Base-by-base conservation (phyloP, 2,797 vertebrate genomes). In the Pseudochromis fuscus region DNA sequence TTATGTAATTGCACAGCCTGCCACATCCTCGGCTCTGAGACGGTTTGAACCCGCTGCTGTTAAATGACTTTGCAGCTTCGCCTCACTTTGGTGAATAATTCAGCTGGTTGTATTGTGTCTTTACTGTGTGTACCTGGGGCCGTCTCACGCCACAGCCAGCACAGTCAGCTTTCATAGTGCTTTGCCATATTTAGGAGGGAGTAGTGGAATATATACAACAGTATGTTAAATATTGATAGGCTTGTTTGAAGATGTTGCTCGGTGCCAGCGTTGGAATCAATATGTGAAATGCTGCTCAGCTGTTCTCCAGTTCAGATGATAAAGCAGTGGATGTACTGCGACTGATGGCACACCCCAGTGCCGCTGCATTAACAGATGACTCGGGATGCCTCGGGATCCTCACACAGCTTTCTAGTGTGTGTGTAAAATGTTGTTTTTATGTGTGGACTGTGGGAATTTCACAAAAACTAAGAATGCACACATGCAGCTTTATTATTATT, bases 71-170 rank as follows among this genome's bases (percentile, higher is more conserved):
- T 44, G 74, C 76, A 72, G 66, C 13, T 37, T 37, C 31, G 13
- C 35, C 30, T 77, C 35, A 42, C 75, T 72, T 79, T 44, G 61
- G 33, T 88, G 76, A 80, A 85, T 86, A 81, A 85, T 86, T 78
- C 31, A 87, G 76, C 45, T 18, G 24, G 30, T 50, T 61, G 27
- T 69, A 55, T 45, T 60, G 70, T 77, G 78, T 82, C 28, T 83
- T 69, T 28, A 33, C 63, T 53, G 52, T 51, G 56, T 56, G 48
- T 68, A 70, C 70, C 44, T 35, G 50, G 25, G 44, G 30, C 59
- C 45, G 50, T 48, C 30, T 73, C 50, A 46, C 2, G 0, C 48
- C 40, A 19, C 33, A 11, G n/a, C 51, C 24, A 25, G 45, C 53
- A 48, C 40, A 19, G 75, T 60, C 72, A 0, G 51, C 71, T 89